Conservation (phyloP, 35 echinoderm and acorn worm genomes). For the Patiria miniata region DNA sequence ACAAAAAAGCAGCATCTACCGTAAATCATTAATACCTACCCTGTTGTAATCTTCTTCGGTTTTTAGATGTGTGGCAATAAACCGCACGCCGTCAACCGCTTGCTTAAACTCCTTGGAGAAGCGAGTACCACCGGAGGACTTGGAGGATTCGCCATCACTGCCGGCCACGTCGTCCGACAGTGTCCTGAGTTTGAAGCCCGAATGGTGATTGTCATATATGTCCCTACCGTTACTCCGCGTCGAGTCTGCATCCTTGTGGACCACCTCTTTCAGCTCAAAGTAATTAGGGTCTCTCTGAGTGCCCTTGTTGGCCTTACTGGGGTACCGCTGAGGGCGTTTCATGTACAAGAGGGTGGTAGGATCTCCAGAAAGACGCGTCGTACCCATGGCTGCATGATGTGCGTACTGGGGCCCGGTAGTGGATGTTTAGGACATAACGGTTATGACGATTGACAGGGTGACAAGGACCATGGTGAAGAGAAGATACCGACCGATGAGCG, state of each 20-base stretch:
- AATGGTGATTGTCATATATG: slow-evolving; percentile 77
- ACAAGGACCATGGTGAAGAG: slow-evolving; percentile 98
- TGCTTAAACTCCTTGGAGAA: slow-evolving; percentile 86
- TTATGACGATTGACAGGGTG: slow-evolving; percentile 91
- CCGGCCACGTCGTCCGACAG: slow-evolving; percentile 72
- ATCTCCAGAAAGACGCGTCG: slow-evolving; percentile 89
- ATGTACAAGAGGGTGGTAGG: slow-evolving; percentile 89
- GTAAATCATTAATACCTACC: slow-evolving; percentile 45
- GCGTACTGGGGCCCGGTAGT: slow-evolving; percentile 86
- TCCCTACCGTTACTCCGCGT: slow-evolving; percentile 77
- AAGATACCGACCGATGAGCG: slow-evolving; percentile 91
- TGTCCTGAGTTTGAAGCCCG: slow-evolving; percentile 69
- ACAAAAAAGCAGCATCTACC: too few species aligned
- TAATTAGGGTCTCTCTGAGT: slow-evolving; percentile 71
- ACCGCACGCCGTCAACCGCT: slow-evolving; percentile 89
- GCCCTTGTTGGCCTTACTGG: not conserved
- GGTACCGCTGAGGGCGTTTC: slow-evolving; percentile 75
- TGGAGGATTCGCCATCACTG: slow-evolving; percentile 40
- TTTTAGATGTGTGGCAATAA: slow-evolving; percentile 88
- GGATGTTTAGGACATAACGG: slow-evolving; percentile 94
- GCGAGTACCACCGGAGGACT: slow-evolving; percentile 36
- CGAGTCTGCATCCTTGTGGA: slow-evolving; percentile 74
- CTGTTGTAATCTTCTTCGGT: slow-evolving; percentile 86
- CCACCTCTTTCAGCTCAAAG: slow-evolving; percentile 87
- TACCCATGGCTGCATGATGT: slow-evolving; percentile 90